Evolutionary conservation across 2,888 invertebrate genomes (phyloP), one percentile per base, ranked within the genome.

Genomic region (Achlya flavicornis): DNA sequence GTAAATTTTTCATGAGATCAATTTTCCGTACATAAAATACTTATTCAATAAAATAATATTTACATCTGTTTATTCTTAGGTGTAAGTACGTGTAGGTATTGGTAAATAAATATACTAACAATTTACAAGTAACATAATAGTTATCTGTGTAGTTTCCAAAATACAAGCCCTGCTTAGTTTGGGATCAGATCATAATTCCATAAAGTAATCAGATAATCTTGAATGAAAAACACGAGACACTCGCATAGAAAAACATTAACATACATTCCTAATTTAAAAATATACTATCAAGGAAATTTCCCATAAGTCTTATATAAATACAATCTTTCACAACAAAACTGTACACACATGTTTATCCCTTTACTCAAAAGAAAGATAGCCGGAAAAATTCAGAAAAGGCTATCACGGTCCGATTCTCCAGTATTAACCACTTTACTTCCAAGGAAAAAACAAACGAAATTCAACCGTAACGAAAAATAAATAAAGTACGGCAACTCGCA

Each of bases 301-400:
- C 10, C 19, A 53, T 19, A 65, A 61, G 35, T 61, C 57, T 16
- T 58, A 48, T 57, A 66, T 64, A 63, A 69, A 69, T 66, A 66
- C 61, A 68, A 66, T 65, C 12, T 65, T 66, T 61, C 66, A 64
- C 65, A 69, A 74, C 69, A 69, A 72, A 75, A 79, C 74, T 77
- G 74, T 76, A 78, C 76, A 83, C 81, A 84, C 82, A 82, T 86
- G 82, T 85, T 85, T 86, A 88, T 89, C 83, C 78, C 78, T 82
- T 87, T 80, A 83, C 80, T 80, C 80, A 80, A 84, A n/a, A 84
- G 86, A 89, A 85, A 86, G 84, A 89, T 86, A 87, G 81, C 85
- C 84, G 86, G 84, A 86, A 89, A 86, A 87, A 87, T 84, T 81
- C 80, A 79, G 83, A 84, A 87, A 83, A 81, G 82, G 81, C 88